Evolutionary conservation across 2,888 invertebrate genomes (phyloP), one percentile per base, ranked within the genome.

Genomic region (Campoletis raptor): DNA sequence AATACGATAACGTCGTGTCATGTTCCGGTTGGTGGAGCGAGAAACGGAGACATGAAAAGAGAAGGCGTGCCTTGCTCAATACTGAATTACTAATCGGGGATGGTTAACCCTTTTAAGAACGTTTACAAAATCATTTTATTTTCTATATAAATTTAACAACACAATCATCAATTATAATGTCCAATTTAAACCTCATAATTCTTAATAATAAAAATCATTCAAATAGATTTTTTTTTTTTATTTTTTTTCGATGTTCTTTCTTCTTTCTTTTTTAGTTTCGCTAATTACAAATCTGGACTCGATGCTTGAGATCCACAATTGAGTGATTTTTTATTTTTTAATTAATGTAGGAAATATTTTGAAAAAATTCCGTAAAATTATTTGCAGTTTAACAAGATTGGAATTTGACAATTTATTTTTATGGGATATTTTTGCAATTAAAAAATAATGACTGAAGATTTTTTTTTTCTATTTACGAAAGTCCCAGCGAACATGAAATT

Each of bases 1-100:
- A 61, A 72, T 69, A 37, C 61, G 72, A 80, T 72, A 72, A 80
- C 70, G 72, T 72, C 72, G 80, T 64, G 69, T 80, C 70, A 30
- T 70, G 45, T 80, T 80, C 30, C 54, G 52, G 66, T 76, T 64
- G 21, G 42, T n/a, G 15, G 4, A 30, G 10, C 57, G 74, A 57
- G 42, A 57, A 12, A 21, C 24, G 6, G 74, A 40, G 21, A 57
- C 57, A 57, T 21, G 57, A 30, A 64, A 36, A 40, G 48, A 18
- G 70, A 40, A 45, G 18, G 30, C 45, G n/a, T 52, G 36, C 24
- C 37, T 57, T 74, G 21, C 24, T 57, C 57, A 15, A 74, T 57
- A 74, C 37, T 40, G 57, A 30, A 72, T 52, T 54, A 70, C 45
- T 21, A 57, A 40, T 52, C 36, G 54, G 36, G 21, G 12, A 8